These are phyloP conservation scores for Crioceris asparagi DNA, from an alignment of 2,888 invertebrate species.

Conservation along the genomic window DNA sequence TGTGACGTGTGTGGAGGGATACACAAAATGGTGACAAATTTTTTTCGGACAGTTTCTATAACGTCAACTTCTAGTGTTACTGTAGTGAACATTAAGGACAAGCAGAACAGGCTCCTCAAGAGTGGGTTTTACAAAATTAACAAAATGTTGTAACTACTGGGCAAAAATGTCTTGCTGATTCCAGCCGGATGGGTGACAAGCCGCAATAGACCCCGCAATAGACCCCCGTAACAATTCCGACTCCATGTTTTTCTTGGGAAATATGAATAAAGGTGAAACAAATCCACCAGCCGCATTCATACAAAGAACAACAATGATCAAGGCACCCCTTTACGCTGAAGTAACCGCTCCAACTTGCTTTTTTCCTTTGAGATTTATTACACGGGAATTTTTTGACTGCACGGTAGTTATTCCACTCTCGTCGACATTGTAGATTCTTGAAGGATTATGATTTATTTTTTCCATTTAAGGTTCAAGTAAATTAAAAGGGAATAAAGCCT, in stretches of 20 bases:
- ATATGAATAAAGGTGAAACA: conserved; percentile 11
- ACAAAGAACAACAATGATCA: conserved; percentile 13
- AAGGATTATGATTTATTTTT: conserved; percentile 19
- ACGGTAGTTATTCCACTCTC: conserved; percentile 18
- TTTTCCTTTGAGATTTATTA: conserved; percentile 22
- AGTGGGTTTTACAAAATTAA: no score
- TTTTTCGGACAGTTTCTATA: no score
- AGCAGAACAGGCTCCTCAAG: no score
- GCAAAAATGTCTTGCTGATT: not conserved
- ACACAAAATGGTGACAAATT: no score
- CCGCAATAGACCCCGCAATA: not conserved
- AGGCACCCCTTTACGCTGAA: conserved; percentile 13
- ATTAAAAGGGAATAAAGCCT: no score
- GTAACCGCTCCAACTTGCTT: conserved; percentile 21
- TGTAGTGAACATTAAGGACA: not conserved
- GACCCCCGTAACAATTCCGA: not conserved
- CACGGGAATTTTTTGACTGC: conserved; percentile 10
- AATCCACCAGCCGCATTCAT: conserved; percentile 14
- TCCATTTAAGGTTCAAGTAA: conserved; percentile 3
- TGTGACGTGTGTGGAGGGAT: no score
- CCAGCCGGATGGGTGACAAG: not conserved
- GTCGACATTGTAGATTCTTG: conserved; percentile 23
- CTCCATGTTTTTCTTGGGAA: conserved; percentile 11
- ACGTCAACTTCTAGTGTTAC: no score
- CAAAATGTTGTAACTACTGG: not conserved